phyloP scores from a whole-genome alignment of 1,140 invertebrate species.

The Drosophila truncata region DNA sequence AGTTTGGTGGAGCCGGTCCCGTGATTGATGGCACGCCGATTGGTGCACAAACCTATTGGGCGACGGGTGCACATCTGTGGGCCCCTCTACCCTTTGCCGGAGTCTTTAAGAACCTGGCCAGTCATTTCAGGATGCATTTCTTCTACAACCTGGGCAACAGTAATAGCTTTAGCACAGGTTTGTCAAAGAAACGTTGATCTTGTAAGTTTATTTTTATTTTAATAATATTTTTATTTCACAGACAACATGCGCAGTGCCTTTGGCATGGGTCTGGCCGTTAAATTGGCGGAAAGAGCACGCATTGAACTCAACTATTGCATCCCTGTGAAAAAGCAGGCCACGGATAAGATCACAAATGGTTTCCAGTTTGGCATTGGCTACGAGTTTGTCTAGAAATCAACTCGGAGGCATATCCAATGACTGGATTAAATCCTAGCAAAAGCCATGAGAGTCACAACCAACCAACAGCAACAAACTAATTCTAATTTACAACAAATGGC shows the following conservation, averaged over 20 bases:
- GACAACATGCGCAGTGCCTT: conserved; percentile 79
- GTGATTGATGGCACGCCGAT: conserved; percentile 78
- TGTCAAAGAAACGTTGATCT: accelerated
- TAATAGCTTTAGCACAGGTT: conserved; percentile 75
- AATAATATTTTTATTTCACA: conserved; percentile 17
- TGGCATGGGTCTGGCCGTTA: conserved; percentile 79
- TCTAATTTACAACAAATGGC: conserved; percentile 26
- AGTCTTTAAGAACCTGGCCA: conserved; percentile 78
- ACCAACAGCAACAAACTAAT: conserved; percentile 24
- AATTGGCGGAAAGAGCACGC: conserved; percentile 81
- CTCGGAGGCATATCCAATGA: background rate
- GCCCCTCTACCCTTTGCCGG: conserved; percentile 76
- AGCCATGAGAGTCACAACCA: conserved; percentile 57
- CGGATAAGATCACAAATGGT: conserved; percentile 63
- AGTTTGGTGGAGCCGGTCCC: conserved; percentile 77
- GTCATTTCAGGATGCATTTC: conserved; percentile 82
- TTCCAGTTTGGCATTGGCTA: conserved; percentile 85
- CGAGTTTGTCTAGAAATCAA: conserved; percentile 72
- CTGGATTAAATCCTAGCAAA: conserved; percentile 48
- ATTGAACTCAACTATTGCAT: conserved; percentile 85
- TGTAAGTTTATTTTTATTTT: background rate
- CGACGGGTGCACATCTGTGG: conserved; percentile 80
- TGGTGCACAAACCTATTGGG: conserved; percentile 81
- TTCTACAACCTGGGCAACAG: conserved; percentile 84
- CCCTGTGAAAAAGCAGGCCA: conserved; percentile 60